A percentile compares a stretch with the other conserved stretches of the same genome.
phyloP scores from a whole-genome alignment of 30 jellyfish, hydroid and myxozoan genomes.

The Aurelia aurita complex sp. Pacific region DNA sequence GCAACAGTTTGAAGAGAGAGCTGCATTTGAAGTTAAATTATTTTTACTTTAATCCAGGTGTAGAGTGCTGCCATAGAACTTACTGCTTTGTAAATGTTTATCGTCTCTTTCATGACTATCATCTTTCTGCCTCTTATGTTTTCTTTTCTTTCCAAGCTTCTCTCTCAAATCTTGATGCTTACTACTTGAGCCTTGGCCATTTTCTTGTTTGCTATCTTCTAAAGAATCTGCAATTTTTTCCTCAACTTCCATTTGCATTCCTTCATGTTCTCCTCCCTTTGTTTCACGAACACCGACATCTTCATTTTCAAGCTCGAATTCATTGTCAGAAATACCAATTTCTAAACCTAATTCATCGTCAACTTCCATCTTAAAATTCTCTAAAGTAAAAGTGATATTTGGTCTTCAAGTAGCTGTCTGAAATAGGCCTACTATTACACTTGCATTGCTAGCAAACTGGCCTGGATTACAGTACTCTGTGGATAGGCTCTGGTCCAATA shows the following conservation, averaged over 20 bases:
- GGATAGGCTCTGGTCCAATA: too few species aligned
- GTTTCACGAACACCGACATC: conserved; percentile 14
- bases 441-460: too few species aligned
- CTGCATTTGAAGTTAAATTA: too few species aligned
- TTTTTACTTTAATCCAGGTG: too few species aligned
- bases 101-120: background rate
- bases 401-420: too few species aligned
- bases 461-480: too few species aligned
- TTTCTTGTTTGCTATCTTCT: background rate
- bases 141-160: too few species aligned
- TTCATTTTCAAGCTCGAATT: conserved; percentile 50
- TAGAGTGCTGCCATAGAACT: too few species aligned
- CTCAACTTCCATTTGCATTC: conserved; percentile 40
- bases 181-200: background rate
- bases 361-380: conserved; percentile 39
- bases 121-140: background rate
- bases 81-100: background rate
- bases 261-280: conserved; percentile 17
- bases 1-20: too few species aligned
- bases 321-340: conserved; percentile 37
- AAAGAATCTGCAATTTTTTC: background rate
- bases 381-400: background rate
- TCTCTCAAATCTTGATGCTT: background rate
- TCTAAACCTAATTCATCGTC: conserved; percentile 36
- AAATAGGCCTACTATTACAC: too few species aligned